Evolutionary conservation across 2,888 invertebrate genomes (phyloP), one percentile per base, ranked within the genome.

Genomic region (Petrolisthes manimaculis): DNA sequence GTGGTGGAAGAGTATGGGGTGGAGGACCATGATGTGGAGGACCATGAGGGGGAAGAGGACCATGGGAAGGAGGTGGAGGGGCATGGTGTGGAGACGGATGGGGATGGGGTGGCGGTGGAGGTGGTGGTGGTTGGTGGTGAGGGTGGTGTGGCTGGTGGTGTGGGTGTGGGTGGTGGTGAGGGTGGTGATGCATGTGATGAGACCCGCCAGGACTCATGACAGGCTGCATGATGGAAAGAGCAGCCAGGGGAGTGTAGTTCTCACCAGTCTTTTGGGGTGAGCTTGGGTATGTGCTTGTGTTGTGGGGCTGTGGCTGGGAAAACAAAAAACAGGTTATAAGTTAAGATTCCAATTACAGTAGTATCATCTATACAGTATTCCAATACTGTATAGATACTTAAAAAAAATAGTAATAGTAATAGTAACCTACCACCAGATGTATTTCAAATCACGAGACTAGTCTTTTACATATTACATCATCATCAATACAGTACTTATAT

Each of bases 161-260:
- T 8, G 75, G 87, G 12, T 80, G 88, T 3, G 71, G 88, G 14
- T 75, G 88, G 37, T 89, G 89, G 24, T 84, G 85, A n/a, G 80
- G 88, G 75, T 86, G 90, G 86, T 90, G 90, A 82, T 86, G 86
- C 54, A 75, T 84, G n/a, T 84, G 80, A 37, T 78, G 84, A 14
- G 86, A 82, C 12, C 86, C 86, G 6, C 84, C 86, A 24, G 84
- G 82, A 71, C 86, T 86, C 88, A 91, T 84, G 24, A 89, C 85
- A 21, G 91, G 90, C 55, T 91, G 90, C 91, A 90, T 90, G 81
- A 83, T 86, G 67, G 89, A 89, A 55, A 90, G 90, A 54, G 89
- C 91, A 12, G 84, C 91, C 69, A 89, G 81, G 21, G 91, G 90
- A 71, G 89, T 89, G 82, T 91, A 90, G 80, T 67, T 90, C 24